Base-by-base conservation (phyloP, 2,888 invertebrate species). In the Drosophila melanocephala region DNA sequence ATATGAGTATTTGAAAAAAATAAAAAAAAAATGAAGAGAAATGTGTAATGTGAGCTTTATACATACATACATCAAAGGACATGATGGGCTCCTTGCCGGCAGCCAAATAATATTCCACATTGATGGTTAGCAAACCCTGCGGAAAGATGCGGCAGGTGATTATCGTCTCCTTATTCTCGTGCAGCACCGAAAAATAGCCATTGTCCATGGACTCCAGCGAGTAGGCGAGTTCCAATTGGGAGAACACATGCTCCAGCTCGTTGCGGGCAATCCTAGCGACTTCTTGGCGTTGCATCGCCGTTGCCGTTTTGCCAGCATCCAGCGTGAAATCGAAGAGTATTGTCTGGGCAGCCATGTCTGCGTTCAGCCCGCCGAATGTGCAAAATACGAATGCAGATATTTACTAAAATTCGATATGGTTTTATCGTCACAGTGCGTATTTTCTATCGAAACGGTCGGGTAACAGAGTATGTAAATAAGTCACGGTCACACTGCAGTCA, bases 71-170 rank as follows among this genome's bases (percentile, higher is more conserved):
- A 95, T 97, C 97, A 93, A 96, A 96, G 82, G 95, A 95, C 87
- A 97, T 94, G 72, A 96, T 92, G 47, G 96, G 95, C 79, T 96
- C 96, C 90, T 96, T 96, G 77, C 95, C 95, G 68, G 97, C 96
- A 72, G 95, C 95, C 92, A 96, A 96, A 92, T 95, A 97, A 94
- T 97, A 97, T 92, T 97, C 97, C 90, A 97, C 95, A 93, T 97
- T 97, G 83, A 97, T 94, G 44, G 97, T 97, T 68, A 97, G 95
- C 81, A 97, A 94, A 66, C 97, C 97, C 86, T 88, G 77, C 51
- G 85, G 88, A 89, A 96, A 97, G 81, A 96, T 95, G 91, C 97
- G 95, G 53, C 96, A 94, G 37, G 96, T 96, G 35, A 97, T 95
- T 10, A 96, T 94, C 57, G 95, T 95, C 37, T 96, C 96, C 91